These are phyloP conservation scores for Spodoptera litura DNA, from an alignment of 1,140 invertebrate genomes.

Conservation along the genomic window DNA sequence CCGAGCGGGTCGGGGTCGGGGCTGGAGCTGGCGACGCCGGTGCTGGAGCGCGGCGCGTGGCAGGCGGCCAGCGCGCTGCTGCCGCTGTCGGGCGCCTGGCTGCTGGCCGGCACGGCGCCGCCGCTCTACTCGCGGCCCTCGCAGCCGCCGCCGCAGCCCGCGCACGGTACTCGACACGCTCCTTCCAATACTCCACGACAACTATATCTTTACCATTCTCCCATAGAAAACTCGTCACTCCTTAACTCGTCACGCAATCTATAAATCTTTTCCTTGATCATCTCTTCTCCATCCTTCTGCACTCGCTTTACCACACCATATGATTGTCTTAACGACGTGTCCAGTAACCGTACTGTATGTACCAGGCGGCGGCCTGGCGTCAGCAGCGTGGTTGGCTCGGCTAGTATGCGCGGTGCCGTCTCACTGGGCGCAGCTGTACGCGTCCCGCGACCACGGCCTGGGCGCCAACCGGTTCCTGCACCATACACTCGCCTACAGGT, in stretches of 20 bases:
- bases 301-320: too few species aligned
- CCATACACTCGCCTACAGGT: slow-evolving; percentile 93
- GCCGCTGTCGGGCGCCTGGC: slow-evolving; percentile 92
- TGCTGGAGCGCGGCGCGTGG: slow-evolving; percentile 87
- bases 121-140: slow-evolving; percentile 89
- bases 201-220: not conserved
- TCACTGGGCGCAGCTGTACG: slow-evolving; percentile 95
- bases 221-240: too few species aligned
- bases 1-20: slow-evolving; percentile 83
- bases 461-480: slow-evolving; percentile 95
- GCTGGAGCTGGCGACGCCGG: slow-evolving; percentile 91
- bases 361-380: slow-evolving; percentile 68
- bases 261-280: too few species aligned
- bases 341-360: too few species aligned
- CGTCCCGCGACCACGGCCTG: slow-evolving; percentile 93
- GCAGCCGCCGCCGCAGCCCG: slow-evolving; percentile 52
- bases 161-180: slow-evolving; percentile 9
- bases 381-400: slow-evolving; percentile 88
- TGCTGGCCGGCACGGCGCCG: slow-evolving; percentile 91
- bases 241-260: too few species aligned
- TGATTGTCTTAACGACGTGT: too few species aligned
- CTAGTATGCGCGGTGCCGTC: slow-evolving; percentile 89
- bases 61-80: slow-evolving; percentile 80
- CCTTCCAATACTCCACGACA: too few species aligned
- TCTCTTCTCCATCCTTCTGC: too few species aligned